These are phyloP conservation scores for Lethrus apterus DNA, from an alignment of 1,140 invertebrate species.

Conservation along the genomic window DNA sequence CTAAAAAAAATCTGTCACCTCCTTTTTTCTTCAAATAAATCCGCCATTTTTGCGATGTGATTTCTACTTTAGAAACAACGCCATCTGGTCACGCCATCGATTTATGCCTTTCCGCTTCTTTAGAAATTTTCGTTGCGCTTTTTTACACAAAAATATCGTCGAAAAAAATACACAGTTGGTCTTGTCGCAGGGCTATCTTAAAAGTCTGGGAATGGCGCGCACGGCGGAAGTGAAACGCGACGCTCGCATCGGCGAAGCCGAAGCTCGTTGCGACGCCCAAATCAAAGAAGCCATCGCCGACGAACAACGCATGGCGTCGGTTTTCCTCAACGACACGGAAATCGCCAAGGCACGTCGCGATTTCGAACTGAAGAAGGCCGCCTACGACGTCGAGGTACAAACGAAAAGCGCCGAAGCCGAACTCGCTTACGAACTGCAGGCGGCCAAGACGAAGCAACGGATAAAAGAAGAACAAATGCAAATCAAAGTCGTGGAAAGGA, in stretches of 20 bases:
- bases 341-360: slow-evolving; percentile 94
- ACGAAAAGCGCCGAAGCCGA: slow-evolving; percentile 92
- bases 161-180: too few relatives aligned
- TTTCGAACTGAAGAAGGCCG: slow-evolving; percentile 95
- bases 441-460: slow-evolving; percentile 90
- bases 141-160: too few relatives aligned
- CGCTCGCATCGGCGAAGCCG: slow-evolving; percentile 92
- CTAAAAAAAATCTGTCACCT: too few relatives aligned
- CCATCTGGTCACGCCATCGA: too few relatives aligned
- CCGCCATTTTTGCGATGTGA: too few relatives aligned
- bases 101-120: too few relatives aligned
- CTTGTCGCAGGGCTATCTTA: slow-evolving; percentile 95
- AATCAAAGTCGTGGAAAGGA: slow-evolving; percentile 86
- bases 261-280: slow-evolving; percentile 78
- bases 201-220: slow-evolving; percentile 90
- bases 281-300: slow-evolving; percentile 94
- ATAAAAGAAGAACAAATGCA: slow-evolving; percentile 98
- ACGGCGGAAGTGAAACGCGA: slow-evolving; percentile 96
- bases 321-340: slow-evolving; percentile 89
- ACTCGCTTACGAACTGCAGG: slow-evolving; percentile 89
- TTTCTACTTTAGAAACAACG: too few relatives aligned
- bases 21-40: too few relatives aligned
- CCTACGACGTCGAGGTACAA: slow-evolving; percentile 94
- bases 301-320: slow-evolving; percentile 88
- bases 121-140: too few relatives aligned